phyloP scores from a whole-genome alignment of 2,113 vertebrate genomes.

The Etia nguti region DNA sequence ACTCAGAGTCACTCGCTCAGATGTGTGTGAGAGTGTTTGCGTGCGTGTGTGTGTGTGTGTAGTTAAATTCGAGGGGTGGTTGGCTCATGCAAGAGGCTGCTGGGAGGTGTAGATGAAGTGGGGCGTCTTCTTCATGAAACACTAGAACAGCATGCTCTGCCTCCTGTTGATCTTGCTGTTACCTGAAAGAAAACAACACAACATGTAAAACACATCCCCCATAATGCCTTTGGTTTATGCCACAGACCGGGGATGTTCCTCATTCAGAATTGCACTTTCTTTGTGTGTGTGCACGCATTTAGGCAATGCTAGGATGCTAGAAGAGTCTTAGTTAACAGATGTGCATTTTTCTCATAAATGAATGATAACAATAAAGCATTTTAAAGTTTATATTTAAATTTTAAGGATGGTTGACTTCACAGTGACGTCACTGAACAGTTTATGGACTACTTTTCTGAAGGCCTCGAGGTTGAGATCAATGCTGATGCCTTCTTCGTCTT shows the following conservation, averaged over 20 bases:
- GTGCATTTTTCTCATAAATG: neutral
- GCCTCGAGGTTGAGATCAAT: neutral
- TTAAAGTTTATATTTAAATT: neutral
- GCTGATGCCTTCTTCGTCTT: neutral
- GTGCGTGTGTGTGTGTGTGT: neutral
- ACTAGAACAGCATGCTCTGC: slow-evolving; percentile 99
- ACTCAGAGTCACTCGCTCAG: slow-evolving; percentile 34
- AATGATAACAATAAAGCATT: neutral
- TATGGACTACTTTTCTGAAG: neutral
- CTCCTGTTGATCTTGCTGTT: slow-evolving; percentile 94
- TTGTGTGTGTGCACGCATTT: neutral
- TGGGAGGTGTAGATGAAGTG: slow-evolving; percentile 1
- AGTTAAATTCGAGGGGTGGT: neutral
- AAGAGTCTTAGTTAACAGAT: neutral
- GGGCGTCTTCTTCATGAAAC: neutral
- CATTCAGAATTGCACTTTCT: neutral
- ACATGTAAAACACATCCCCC: neutral
- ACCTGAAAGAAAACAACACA: slow-evolving; percentile 67
- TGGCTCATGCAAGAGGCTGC: slow-evolving; percentile 59
- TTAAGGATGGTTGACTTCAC: neutral
- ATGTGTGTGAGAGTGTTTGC: slow-evolving; percentile 9
- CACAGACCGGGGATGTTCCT: neutral
- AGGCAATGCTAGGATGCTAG: neutral
- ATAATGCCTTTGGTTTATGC: neutral
- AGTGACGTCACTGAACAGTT: neutral